phyloP scores from a whole-genome alignment of 2,113 vertebrate genomes.

The Peromyscus californicus region DNA sequence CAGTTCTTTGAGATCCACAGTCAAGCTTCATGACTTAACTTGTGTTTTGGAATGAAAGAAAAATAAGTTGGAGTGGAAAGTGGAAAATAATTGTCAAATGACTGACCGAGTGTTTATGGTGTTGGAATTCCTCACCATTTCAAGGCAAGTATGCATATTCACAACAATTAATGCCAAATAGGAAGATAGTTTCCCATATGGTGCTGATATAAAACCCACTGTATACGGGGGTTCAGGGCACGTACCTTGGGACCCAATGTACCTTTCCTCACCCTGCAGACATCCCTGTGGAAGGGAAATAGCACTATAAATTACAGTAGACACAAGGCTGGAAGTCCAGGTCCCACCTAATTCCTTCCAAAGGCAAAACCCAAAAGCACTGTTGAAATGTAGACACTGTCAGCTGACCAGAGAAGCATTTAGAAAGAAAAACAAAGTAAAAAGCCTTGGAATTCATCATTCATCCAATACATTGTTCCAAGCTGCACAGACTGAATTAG shows the following conservation, averaged over 20 bases:
- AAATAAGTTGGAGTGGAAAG: background rate
- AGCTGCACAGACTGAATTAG: background rate
- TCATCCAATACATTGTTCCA: background rate
- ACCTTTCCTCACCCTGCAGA: background rate
- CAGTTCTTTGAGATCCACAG: background rate
- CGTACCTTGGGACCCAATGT: background rate
- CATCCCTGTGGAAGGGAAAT: too few species aligned
- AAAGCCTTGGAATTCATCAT: background rate
- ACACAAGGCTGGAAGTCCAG: background rate
- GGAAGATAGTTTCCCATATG: background rate
- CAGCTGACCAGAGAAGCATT: background rate
- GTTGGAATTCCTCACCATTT: background rate
- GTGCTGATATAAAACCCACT: background rate
- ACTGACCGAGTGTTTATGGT: background rate
- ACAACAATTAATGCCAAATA: background rate
- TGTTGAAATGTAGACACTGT: conserved; percentile 26
- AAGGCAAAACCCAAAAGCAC: background rate
- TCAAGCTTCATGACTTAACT: conserved; percentile 9
- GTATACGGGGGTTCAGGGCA: too few species aligned
- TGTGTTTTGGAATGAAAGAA: conserved; percentile 16
- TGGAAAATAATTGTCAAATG: conserved; percentile 16
- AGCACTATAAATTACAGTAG: background rate
- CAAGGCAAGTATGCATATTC: background rate
- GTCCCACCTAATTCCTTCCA: background rate
- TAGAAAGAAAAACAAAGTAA: conserved; percentile 40